Evolutionary conservation across 1,140 invertebrate genomes (phyloP).

Genomic region (Stratiolaelaps scimitus): DNA sequence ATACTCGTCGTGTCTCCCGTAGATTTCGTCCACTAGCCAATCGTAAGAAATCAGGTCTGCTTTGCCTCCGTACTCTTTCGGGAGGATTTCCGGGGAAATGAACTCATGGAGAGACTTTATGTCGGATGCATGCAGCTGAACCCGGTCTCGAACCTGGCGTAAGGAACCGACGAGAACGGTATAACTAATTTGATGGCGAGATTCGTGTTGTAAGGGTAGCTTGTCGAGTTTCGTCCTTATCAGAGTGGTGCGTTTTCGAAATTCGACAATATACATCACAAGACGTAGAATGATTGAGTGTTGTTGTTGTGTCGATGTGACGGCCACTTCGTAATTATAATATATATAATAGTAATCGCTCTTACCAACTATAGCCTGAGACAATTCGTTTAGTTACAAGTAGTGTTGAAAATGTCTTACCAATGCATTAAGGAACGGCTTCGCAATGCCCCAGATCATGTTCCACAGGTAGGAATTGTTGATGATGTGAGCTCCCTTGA

Average conservation of each 20-base stretch:
- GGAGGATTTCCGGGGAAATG: slow-evolving; percentile 7
- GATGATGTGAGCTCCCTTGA: slow-evolving; percentile 59
- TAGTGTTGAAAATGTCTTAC: neutral
- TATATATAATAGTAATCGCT: too few relatives aligned
- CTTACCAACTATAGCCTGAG: too few relatives aligned
- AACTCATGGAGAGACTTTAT: slow-evolving; percentile 12
- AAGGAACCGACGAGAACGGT: too few relatives aligned
- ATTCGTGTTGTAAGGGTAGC: too few relatives aligned
- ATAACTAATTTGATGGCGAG: too few relatives aligned
- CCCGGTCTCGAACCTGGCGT: neutral
- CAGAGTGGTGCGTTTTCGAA: too few relatives aligned
- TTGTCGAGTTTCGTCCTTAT: too few relatives aligned
- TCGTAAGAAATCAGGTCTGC: neutral
- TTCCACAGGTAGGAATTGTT: slow-evolving; percentile 66
- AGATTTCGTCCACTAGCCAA: slow-evolving; percentile 12
- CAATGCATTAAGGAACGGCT: slow-evolving; percentile 54
- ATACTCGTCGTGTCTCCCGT: neutral
- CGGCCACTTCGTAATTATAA: too few relatives aligned
- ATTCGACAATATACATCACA: too few relatives aligned
- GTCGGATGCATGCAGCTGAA: neutral
- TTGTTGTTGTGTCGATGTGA: too few relatives aligned
- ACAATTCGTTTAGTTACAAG: neutral
- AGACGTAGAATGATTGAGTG: too few relatives aligned
- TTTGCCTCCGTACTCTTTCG: neutral
- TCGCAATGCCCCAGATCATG: slow-evolving; percentile 59